A percentile compares a stretch with the other conserved stretches of the same genome.
Evolutionary conservation across 2,797 vertebrate species (phyloP).

Genomic region (Acanthiza pusilla): DNA sequence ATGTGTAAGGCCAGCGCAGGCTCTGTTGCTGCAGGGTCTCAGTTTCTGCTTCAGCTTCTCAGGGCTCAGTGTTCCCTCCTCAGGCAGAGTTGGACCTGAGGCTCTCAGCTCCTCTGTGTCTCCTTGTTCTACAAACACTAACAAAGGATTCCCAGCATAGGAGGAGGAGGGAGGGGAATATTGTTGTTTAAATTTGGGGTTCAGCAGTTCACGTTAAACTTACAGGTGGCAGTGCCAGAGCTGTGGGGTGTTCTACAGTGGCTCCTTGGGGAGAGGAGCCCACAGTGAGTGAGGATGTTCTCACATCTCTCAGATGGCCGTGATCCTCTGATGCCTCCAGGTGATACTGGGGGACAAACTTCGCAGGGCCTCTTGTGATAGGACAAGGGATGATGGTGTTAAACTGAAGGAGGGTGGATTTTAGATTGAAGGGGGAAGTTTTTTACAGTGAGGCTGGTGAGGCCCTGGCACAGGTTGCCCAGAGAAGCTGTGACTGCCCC

Average conservation of each 20-base stretch:
- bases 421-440: not conserved
- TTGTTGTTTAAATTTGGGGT: too few species aligned
- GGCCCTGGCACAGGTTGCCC: not conserved
- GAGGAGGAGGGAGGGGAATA: not conserved
- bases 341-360: not conserved
- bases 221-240: not conserved
- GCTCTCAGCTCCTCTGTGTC: not conserved
- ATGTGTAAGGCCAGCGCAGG: not conserved
- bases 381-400: not conserved
- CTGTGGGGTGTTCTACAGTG: fast-evolving
- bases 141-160: not conserved
- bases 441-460: fast-evolving
- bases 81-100: not conserved
- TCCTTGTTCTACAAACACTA: not conserved
- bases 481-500: not conserved
- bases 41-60: not conserved
- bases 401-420: not conserved
- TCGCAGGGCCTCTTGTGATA: not conserved
- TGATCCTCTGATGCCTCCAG: not conserved
- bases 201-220: not conserved
- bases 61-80: not conserved
- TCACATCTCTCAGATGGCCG: fast-evolving
- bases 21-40: not conserved
- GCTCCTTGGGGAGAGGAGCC: not conserved
- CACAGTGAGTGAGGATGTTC: not conserved